phyloP scores from a whole-genome alignment of 2,113 vertebrate species.

The Corydoras maculifer region DNA sequence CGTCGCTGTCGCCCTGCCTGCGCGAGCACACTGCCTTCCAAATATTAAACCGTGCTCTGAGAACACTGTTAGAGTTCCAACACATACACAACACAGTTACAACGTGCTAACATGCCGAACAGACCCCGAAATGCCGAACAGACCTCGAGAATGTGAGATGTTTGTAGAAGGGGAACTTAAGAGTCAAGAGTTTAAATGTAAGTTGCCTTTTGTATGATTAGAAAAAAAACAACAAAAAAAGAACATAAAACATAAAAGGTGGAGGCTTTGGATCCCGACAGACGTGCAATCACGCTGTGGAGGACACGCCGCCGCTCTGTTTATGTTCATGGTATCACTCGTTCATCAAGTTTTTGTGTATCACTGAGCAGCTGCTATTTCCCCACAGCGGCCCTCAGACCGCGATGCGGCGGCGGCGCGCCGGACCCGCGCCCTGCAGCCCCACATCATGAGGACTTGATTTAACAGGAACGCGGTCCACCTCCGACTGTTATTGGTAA shows the following conservation, averaged over 20 bases:
- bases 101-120: constrained; percentile 42
- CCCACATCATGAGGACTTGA: no score
- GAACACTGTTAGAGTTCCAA: constrained; percentile 46
- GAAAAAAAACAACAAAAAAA: no score
- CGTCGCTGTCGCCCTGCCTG: constrained; percentile 44
- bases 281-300: constrained; percentile 14
- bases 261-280: no score
- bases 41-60: constrained; percentile 62
- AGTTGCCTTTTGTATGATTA: constrained; percentile 4
- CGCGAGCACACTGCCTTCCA: constrained; percentile 49
- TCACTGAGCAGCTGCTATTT: constrained; percentile 1
- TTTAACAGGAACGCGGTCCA: no score
- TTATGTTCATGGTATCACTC: constrained; percentile 6
- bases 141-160: constrained; percentile 24
- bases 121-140: constrained; percentile 36
- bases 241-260: no score
- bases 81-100: constrained; percentile 33
- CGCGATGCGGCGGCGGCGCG: not conserved
- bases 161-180: constrained; percentile 20
- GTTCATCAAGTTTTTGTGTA: constrained; percentile 11
- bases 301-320: constrained; percentile 7
- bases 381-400: not conserved
- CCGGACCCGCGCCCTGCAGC: no score
- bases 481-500: no score
- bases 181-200: constrained; percentile 3